Evolutionary conservation across 2,797 vertebrate species (phyloP).

Genomic region (Poecilia velifera): DNA sequence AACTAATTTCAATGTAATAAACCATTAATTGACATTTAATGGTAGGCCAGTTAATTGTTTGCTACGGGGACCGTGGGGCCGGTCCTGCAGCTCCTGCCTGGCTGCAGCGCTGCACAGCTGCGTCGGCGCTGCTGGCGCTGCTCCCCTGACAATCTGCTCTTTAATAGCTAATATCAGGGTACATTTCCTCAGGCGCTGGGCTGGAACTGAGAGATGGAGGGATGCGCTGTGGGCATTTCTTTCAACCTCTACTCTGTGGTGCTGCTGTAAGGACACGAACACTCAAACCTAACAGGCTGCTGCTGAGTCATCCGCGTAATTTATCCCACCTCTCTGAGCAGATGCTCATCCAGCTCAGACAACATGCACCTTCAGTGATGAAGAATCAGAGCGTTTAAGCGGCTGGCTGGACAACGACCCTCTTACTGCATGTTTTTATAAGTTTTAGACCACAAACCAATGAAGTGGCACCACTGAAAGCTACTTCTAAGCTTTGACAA

Average conservation of each 20-base stretch:
- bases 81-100: constrained; percentile 35
- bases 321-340: constrained; percentile 51
- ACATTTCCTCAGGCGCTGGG: constrained; percentile 84
- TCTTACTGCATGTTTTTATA: too few species aligned
- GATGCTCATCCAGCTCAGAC: constrained; percentile 49
- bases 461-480: too few species aligned
- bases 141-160: constrained; percentile 84
- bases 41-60: too few species aligned
- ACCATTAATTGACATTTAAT: too few species aligned
- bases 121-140: constrained; percentile 77
- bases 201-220: constrained; percentile 80
- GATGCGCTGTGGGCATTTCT: constrained; percentile 67
- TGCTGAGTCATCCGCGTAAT: constrained; percentile 73
- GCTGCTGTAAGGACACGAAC: constrained; percentile 36
- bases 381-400: neutral
- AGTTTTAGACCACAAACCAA: too few species aligned
- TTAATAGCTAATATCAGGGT: constrained; percentile 87
- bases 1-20: too few species aligned
- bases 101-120: constrained; percentile 73
- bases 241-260: constrained; percentile 25
- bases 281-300: constrained; percentile 52
- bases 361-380: constrained; percentile 10
- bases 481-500: too few species aligned
- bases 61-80: neutral
- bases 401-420: neutral